Evolutionary conservation across 2,888 invertebrate species (phyloP), one percentile per base, ranked within the genome.

Genomic region (Machimus atricapillus): DNA sequence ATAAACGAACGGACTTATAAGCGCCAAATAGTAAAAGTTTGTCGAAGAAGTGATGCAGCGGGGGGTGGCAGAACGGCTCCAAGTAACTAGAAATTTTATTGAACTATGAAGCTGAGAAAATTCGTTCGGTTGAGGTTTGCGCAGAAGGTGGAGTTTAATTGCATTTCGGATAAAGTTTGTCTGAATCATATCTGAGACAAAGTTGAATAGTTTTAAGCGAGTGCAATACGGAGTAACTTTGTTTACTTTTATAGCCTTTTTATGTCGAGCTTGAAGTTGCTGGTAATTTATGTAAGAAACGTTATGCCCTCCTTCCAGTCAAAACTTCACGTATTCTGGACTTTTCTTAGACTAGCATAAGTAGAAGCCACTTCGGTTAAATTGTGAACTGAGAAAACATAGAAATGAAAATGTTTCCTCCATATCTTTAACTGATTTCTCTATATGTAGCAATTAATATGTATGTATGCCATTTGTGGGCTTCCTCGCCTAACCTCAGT

Each of bases 81-180:
- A 23, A 23, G 31, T 81, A 16, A 19, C 81, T 52, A 46, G n/a
- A 27, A 52, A 81, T 81, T 81, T 81, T 81, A 81, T 81, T 56
- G 81, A 81, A 81, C 52, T 81, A 52, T 66, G 76, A 34, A 76
- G 76, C 16, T 76, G 81, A 31, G 4, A 37, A 40, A 77, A 77
- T 40, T 37, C 37, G 77, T 40, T 40, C 37, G 37, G 16, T 46
- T 34, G 40, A 40, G 78, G 78, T 78, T 43, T 19, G 37, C 23
- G 19, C 23, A 78, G 78, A 81, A 56, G 81, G 56, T 52, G 52
- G 81, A 81, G 81, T 81, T 81, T 81, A 81, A 81, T 81, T 81
- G 81, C 81, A 81, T 81, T 81, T 81, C 56, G 81, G 81, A 81
- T 56, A 56, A 81, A 81, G 56, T 81, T 81, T 81, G 34, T 31